Evolutionary conservation across 2,797 vertebrate genomes (phyloP), one percentile per base, ranked within the genome.

Genomic region (Neosilurus hyrtlii): DNA sequence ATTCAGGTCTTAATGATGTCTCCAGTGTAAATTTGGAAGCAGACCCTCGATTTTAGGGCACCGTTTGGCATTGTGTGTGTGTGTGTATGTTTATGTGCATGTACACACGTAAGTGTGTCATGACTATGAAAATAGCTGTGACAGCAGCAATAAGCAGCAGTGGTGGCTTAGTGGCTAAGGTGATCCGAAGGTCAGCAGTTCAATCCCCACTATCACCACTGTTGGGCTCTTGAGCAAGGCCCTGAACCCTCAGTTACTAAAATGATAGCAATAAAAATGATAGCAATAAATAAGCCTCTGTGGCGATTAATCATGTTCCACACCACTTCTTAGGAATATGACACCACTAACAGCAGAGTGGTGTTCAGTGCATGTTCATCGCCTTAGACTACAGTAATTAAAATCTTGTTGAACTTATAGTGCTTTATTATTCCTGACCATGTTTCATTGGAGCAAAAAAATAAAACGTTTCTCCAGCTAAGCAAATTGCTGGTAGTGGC

Each of bases 371-470:
- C 16, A 0, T 73, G 9, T 75, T 66, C 35, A 30, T 30, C 10
- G 0, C 8, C 61, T 65, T 20, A 52, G 22, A 81, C 82, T 82
- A 72, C 67, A 37, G 61, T 78, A 75, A 82, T 74, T 75, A 75
- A 67, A 76, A 61, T 20, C 16, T 14, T 73, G 12, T 37, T 74
- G 9, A 74, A 56, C 26, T 56, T n/a, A n/a, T 5, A 75, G 51
- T 37, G 22, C 61, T 56, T 66, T 26, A 77, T 77, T 77, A 62
- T 24, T 24, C 20, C 57, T 61, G 52, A 74, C 72, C 52, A 74
- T 2, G 4, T 56, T 35, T 57, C 54, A 22, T 30, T 35, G 15
- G 16, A 57, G 26, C 20, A 20, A 24, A 20, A 6, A 30, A 76
- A 37, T 61, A 20, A 61, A 76, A 76, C 1, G 35, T 35, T 15